These are phyloP conservation scores for Frankliniella intonsa DNA, from an alignment of 2,888 invertebrate genomes.

Conservation along the genomic window DNA sequence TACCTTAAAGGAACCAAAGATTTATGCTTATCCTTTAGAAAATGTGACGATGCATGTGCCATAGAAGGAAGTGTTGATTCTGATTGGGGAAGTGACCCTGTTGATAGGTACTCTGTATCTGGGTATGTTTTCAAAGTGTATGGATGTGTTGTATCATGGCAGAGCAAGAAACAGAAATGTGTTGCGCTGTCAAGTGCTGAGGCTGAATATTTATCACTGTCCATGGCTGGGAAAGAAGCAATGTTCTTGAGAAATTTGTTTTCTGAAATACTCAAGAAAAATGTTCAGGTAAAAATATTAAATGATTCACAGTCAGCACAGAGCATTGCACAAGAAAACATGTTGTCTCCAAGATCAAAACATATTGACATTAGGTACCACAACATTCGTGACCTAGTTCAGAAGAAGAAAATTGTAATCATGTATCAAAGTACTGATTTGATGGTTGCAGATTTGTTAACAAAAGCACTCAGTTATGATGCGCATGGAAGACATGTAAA, in stretches of 20 bases:
- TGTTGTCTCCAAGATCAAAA: neutral
- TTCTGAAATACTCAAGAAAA: neutral
- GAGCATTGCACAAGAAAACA: neutral
- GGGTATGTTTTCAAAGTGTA: neutral
- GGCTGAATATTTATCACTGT: neutral
- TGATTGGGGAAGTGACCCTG: conserved; percentile 11
- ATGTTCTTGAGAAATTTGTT: conserved; percentile 5
- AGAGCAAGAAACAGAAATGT: conserved; percentile 5
- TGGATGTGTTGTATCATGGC: neutral
- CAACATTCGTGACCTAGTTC: neutral
- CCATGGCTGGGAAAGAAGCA: conserved; percentile 5
- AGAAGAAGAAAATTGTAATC: neutral
- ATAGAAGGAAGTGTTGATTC: neutral
- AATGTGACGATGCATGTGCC: neutral
- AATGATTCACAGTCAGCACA: conserved; percentile 23
- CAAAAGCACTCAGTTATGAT: neutral
- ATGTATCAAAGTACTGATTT: conserved; percentile 8
- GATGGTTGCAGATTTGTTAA: neutral
- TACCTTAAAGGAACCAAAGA: conserved; percentile 12
- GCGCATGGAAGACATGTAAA: neutral
- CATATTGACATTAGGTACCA: conserved; percentile 22
- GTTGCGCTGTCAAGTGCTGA: conserved; percentile 20
- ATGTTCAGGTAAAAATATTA: neutral
- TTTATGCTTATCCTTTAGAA: neutral
- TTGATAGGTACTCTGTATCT: neutral